These are phyloP conservation scores for Linnaemya tessellans DNA, from an alignment of 2,888 invertebrate genomes.

Conservation along the genomic window DNA sequence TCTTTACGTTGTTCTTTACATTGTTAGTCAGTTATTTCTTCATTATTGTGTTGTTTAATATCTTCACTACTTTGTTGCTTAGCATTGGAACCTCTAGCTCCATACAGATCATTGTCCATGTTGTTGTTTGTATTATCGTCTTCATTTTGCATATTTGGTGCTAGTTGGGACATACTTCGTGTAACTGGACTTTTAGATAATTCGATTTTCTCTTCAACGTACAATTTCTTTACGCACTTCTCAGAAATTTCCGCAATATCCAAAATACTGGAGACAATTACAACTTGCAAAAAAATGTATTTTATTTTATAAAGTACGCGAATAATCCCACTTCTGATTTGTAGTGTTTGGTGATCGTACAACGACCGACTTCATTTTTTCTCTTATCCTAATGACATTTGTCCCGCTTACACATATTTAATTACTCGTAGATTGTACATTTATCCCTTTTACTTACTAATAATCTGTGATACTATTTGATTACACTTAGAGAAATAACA, in stretches of 20 bases:
- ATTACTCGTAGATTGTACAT: too few species aligned
- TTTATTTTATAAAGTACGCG: too few species aligned
- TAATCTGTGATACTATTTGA: too few species aligned
- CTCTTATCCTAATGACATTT: too few species aligned
- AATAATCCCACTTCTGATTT: neutral
- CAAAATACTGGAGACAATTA: constrained; percentile 8
- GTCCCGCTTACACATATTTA: too few species aligned
- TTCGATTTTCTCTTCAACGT: neutral
- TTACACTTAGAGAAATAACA: too few species aligned
- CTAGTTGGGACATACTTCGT: constrained; percentile 12
- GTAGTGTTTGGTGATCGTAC: neutral
- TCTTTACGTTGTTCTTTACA: neutral
- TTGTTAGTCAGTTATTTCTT: neutral
- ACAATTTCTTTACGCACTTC: constrained; percentile 9
- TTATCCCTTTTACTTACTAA: too few species aligned
- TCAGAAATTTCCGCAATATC: neutral
- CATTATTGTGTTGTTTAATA: neutral
- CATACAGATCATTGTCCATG: constrained; percentile 8
- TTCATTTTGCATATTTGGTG: constrained; percentile 3
- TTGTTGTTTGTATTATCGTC: neutral
- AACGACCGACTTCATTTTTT: neutral
- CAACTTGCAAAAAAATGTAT: too few species aligned
- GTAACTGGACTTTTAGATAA: neutral
- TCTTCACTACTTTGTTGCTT: too few species aligned
- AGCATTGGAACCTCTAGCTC: neutral